Evolutionary conservation across 2,888 invertebrate genomes (phyloP), one percentile per base, ranked within the genome.

Genomic region (Pandemis heparana): DNA sequence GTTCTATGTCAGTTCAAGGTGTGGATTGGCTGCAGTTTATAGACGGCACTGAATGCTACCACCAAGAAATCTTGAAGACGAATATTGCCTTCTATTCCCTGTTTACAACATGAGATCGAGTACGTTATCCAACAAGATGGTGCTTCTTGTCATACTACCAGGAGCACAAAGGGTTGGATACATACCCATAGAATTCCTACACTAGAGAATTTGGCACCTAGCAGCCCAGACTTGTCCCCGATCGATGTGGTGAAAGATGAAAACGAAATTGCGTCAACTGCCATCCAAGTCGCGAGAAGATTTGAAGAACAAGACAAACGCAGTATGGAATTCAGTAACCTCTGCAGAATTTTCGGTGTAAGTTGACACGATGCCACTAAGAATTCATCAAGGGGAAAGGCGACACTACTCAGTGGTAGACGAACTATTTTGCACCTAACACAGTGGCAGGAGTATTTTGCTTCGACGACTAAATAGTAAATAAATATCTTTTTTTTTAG

Each of bases 91-190:
- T 64, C 64, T 8, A 64, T 64, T 64, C 46, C 48, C 32, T 43
- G 66, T 41, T 53, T 66, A 41, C 41, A 46, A 56, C 12, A 66
- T 43, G 18, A 56, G 5, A 66, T 56, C 53, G 39, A 38, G 38
- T 66, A 59, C 59, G 23, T 12, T 66, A 56, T 66, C 14, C 39
- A 66, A 41, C 66, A 66, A 56, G 41, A 66, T 41, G 66, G 41
- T 53, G 41, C 53, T 53, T 32, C 59, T 59, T 59, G 23, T 23
- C 59, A 23, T 59, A 23, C 59, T 59, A 12, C 32, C 5, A 59
- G 32, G 59, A 59, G 10, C 59, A 59, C 59, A 32, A 59, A 59
- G 59, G 32, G 12, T 32, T 32, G 59, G 59, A 12, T 32, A 23
- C 12, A 10, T 46, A 14, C 46, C 14, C 1, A 46, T 5, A 32